phyloP scores from a whole-genome alignment of 2,113 vertebrate species.

The Brevimyrus niger region DNA sequence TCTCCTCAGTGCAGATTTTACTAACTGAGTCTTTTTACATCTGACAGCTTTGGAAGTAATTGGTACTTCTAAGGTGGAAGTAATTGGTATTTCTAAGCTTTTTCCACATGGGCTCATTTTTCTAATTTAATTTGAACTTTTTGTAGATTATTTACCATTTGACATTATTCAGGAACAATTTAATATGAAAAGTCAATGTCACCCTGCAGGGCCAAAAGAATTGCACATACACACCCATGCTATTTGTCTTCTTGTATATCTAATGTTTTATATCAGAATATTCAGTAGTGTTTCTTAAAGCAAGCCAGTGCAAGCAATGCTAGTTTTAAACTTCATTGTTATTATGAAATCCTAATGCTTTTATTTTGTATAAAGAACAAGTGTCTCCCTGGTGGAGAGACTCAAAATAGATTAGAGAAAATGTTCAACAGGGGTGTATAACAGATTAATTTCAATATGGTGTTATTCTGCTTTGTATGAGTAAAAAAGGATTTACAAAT shows the following conservation, averaged over 20 bases:
- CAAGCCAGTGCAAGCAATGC: not conserved
- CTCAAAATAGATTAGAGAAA: not conserved
- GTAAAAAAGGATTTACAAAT: not conserved
- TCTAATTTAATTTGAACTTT: not conserved
- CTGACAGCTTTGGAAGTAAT: not conserved
- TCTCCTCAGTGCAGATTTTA: not conserved
- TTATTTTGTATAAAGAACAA: conserved; percentile 11
- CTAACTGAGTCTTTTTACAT: not conserved
- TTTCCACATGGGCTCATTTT: not conserved
- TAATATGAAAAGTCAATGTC: not conserved
- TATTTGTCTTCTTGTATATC: not conserved
- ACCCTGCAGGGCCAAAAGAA: not conserved
- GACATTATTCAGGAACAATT: not conserved
- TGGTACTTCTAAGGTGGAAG: not conserved
- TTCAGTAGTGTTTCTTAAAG: not conserved
- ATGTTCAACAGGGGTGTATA: not conserved
- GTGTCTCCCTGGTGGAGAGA: conserved; percentile 21
- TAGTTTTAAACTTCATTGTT: not conserved
- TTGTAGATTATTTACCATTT: not conserved
- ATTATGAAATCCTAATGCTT: not conserved
- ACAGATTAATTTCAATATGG: not conserved
- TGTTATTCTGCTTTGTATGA: not conserved
- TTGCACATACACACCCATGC: not conserved
- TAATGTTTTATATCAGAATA: not conserved
- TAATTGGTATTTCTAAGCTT: not conserved